A percentile compares a stretch with the other conserved stretches of the same genome.
Conservation (phyloP, 2,113 vertebrate genomes). For the Pao palembangensis region DNA sequence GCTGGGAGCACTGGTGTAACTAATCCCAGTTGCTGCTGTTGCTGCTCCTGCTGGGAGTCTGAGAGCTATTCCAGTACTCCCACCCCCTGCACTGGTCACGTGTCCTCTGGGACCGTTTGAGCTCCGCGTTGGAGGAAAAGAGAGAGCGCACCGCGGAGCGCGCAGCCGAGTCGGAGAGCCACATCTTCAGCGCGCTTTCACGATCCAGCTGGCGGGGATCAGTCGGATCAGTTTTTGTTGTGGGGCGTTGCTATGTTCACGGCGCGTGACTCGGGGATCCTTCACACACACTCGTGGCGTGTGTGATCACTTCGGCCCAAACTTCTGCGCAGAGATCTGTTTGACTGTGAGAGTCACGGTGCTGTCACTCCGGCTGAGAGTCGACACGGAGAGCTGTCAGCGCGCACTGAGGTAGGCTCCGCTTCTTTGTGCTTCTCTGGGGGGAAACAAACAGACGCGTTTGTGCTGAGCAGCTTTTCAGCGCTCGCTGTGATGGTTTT, state of each 20-base stretch:
- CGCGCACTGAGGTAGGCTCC: conserved; percentile 48
- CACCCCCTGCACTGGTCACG: conserved; percentile 49
- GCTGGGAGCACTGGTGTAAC: conserved; percentile 42
- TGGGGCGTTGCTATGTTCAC: conserved; percentile 39
- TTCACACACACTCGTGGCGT: conserved; percentile 1
- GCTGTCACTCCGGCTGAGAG: conserved; percentile 27
- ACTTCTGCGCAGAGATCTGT: conserved; percentile 42
- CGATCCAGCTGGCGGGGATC: conserved; percentile 18
- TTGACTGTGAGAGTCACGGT: conserved; percentile 14
- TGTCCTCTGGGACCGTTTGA: conserved; percentile 60
- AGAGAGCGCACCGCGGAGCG: conserved; percentile 43
- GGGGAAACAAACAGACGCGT: neutral
- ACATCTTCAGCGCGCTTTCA: conserved; percentile 26
- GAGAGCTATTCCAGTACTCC: conserved; percentile 55
- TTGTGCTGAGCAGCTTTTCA: too few species aligned
- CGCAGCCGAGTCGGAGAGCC: conserved; percentile 46
- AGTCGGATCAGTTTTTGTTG: conserved; percentile 31
- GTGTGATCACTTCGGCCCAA: conserved; percentile 35
- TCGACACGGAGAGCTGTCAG: conserved; percentile 46
- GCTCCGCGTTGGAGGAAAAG: conserved; percentile 13
- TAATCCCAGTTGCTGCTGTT: conserved; percentile 56
- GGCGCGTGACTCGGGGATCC: neutral
- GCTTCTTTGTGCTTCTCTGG: neutral
- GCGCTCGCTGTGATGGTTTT: too few species aligned
- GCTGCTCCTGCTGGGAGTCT: conserved; percentile 9